Conservation (phyloP, 2,888 invertebrate genomes). For the Agrotis ipsilon region DNA sequence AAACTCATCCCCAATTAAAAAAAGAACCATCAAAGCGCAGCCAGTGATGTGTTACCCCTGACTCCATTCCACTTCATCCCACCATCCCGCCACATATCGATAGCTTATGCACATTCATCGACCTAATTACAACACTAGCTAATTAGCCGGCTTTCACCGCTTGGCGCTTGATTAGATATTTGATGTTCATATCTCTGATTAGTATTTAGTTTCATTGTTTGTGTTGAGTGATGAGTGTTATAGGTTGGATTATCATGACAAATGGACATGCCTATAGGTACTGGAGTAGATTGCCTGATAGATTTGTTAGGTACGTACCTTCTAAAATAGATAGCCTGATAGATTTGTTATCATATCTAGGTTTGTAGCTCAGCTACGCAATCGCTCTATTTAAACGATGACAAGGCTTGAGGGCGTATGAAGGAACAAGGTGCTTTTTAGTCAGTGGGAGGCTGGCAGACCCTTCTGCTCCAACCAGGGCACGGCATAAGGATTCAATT, state of each 20-base stretch:
- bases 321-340: no score
- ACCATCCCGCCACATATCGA: slow-evolving; percentile 34
- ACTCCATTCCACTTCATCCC: slow-evolving; percentile 39
- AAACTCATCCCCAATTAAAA: slow-evolving; percentile 1
- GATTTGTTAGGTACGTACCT: no score
- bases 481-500: no score
- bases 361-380: no score
- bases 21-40: slow-evolving; percentile 22
- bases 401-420: no score
- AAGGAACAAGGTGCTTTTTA: no score
- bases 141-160: slow-evolving; percentile 34
- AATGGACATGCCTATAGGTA: neutral
- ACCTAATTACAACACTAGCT: slow-evolving; percentile 40
- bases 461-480: no score
- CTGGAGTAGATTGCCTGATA: neutral
- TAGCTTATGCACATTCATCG: slow-evolving; percentile 36
- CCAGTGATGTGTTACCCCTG: slow-evolving; percentile 49
- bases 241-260: neutral
- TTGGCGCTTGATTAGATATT: slow-evolving; percentile 31
- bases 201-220: slow-evolving; percentile 11
- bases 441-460: no score
- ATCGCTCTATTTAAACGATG: no score
- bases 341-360: no score
- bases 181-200: slow-evolving; percentile 42
- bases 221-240: slow-evolving; percentile 4